A percentile compares a stretch with the other conserved stretches of the same genome.
Conservation (phyloP, 1,140 invertebrate genomes). For the Zaprionus davidi region DNA sequence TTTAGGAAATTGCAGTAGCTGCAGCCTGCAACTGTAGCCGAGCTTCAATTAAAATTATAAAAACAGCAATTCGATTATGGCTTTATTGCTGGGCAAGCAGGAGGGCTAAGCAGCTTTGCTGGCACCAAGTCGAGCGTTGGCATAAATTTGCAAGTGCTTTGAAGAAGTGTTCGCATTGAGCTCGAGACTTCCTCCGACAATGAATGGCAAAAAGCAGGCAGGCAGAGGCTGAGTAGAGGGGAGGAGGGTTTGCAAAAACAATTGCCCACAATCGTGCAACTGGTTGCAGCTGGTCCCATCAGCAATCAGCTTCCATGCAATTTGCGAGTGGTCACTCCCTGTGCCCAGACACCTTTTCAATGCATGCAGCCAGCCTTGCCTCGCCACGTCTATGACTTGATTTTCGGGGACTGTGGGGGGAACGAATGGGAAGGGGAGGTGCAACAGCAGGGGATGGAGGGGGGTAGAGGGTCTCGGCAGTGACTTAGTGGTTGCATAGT, state of each 20-base stretch:
- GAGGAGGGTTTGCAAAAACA: conserved; percentile 45
- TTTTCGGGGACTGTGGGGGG: neutral
- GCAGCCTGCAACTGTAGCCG: neutral
- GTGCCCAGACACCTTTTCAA: conserved; percentile 28
- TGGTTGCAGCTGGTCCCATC: conserved; percentile 22
- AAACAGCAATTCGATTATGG: conserved; percentile 70
- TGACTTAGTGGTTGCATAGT: conserved; percentile 32
- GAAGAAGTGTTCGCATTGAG: conserved; percentile 69
- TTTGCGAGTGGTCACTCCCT: conserved; percentile 25
- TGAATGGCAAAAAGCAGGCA: neutral
- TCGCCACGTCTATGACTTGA: conserved; percentile 31
- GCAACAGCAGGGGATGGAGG: neutral
- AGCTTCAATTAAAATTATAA: conserved; percentile 80
- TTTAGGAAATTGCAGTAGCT: conserved; percentile 78
- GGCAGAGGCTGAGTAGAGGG: neutral
- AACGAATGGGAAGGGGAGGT: neutral
- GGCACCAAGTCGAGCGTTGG: conserved; percentile 8
- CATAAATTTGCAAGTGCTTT: conserved; percentile 66
- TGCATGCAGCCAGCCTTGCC: neutral
- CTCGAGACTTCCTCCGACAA: conserved; percentile 38
- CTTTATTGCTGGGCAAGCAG: conserved; percentile 18
- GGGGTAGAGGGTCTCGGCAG: conserved; percentile 10
- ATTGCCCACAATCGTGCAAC: conserved; percentile 29
- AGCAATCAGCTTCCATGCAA: conserved; percentile 37
- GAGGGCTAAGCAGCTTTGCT: conserved; percentile 3